Conservation (phyloP, 2,888 invertebrate species). For the Cheilosia vernalis region DNA sequence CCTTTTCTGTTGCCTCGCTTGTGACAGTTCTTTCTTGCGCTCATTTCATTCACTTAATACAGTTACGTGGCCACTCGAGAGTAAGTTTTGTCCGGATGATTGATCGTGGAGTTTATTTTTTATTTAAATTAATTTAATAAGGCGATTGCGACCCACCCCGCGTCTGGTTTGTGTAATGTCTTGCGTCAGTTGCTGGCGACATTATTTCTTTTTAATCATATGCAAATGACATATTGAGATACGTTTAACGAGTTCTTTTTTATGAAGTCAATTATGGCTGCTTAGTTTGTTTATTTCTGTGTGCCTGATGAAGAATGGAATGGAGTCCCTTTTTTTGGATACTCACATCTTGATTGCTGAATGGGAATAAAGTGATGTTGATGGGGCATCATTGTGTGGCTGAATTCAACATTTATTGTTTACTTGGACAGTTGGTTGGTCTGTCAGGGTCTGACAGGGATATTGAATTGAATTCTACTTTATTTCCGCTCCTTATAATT, state of each 20-base stretch:
- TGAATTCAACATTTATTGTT: no score
- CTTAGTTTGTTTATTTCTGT: conserved; percentile 30
- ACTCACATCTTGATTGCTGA: not conserved
- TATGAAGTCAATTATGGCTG: conserved; percentile 36
- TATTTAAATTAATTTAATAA: conserved; percentile 29
- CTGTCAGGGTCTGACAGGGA: no score
- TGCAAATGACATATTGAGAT: conserved; percentile 60
- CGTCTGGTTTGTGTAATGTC: not conserved
- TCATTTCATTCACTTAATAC: conserved; percentile 64
- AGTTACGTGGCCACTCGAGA: conserved; percentile 66
- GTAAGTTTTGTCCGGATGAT: conserved; percentile 58
- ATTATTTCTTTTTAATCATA: conserved; percentile 63
- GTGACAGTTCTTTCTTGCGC: conserved; percentile 52
- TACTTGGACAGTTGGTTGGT: no score
- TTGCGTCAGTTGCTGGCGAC: conserved; percentile 27
- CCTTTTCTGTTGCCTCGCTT: conserved; percentile 63
- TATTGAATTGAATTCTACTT: no score
- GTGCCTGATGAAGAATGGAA: not conserved
- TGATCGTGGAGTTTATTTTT: conserved; percentile 53
- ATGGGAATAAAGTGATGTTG: no score
- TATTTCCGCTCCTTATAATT: no score
- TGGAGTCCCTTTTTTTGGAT: not conserved
- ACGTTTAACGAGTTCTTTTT: conserved; percentile 35
- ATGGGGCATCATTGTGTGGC: no score
- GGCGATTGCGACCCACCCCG: not conserved